phyloP scores from a whole-genome alignment of 2,888 invertebrate species.

The Cosmopolites sordidus region DNA sequence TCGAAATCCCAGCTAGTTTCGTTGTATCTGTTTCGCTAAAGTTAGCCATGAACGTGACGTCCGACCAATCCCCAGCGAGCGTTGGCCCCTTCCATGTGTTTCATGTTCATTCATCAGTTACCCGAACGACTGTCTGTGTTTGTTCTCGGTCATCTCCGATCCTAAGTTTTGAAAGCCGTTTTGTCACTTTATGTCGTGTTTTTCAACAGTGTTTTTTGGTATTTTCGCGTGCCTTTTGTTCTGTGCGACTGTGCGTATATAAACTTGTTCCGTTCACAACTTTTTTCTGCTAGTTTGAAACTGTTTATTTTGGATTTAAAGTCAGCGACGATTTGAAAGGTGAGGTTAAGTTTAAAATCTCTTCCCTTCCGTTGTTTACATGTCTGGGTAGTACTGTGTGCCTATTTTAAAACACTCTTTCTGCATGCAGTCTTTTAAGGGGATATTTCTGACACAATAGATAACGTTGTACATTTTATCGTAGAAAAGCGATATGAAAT shows the following conservation, averaged over 20 bases:
- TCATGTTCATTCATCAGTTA: constrained; percentile 41
- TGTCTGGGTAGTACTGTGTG: constrained; percentile 2
- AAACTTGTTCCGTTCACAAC: too few relatives aligned
- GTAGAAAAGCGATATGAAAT: too few relatives aligned
- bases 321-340: constrained; percentile 6
- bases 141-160: constrained; percentile 18
- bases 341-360: constrained; percentile 20
- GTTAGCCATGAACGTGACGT: constrained; percentile 25
- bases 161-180: constrained; percentile 19
- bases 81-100: constrained; percentile 30
- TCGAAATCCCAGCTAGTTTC: neutral
- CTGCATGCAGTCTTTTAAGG: too few relatives aligned
- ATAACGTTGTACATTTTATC: too few relatives aligned
- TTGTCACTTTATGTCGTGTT: constrained; percentile 13
- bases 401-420: neutral
- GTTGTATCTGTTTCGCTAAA: constrained; percentile 17
- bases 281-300: too few relatives aligned
- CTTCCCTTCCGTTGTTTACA: constrained; percentile 17
- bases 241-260: neutral
- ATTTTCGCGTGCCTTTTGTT: constrained; percentile 3
- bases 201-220: constrained; percentile 3
- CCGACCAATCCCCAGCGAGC: constrained; percentile 24
- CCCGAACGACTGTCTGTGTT: constrained; percentile 28
- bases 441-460: too few relatives aligned
- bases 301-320: too few relatives aligned